Evolutionary conservation across 1,140 invertebrate genomes (phyloP).

Genomic region (Musca domestica): DNA sequence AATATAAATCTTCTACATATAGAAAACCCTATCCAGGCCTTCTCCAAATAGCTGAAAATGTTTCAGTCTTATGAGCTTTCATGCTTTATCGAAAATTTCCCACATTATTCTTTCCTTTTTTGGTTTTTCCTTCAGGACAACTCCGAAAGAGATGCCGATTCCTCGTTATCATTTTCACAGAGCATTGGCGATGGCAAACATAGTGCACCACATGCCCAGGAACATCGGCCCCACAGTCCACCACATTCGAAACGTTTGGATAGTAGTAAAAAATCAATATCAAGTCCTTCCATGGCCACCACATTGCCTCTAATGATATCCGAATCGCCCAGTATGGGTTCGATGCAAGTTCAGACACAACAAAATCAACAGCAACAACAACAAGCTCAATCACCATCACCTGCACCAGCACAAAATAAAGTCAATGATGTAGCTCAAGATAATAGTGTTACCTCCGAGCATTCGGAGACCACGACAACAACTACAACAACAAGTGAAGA

Average conservation of each 20-base stretch:
- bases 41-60: no score
- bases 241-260: slow-evolving; percentile 43
- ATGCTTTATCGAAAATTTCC: no score
- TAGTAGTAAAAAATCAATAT: slow-evolving; percentile 51
- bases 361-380: slow-evolving; percentile 28
- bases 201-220: slow-evolving; percentile 27
- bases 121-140: slow-evolving; percentile 46
- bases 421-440: slow-evolving; percentile 44
- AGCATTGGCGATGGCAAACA: slow-evolving; percentile 42
- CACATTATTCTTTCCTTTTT: no score
- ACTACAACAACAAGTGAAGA: slow-evolving; percentile 51
- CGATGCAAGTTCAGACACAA: slow-evolving; percentile 37
- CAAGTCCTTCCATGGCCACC: slow-evolving; percentile 46
- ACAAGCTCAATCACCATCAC: slow-evolving; percentile 17
- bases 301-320: slow-evolving; percentile 37
- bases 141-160: slow-evolving; percentile 45
- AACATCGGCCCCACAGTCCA: slow-evolving; percentile 41
- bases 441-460: slow-evolving; percentile 52
- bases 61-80: no score
- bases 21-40: no score
- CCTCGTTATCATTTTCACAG: slow-evolving; percentile 48
- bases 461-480: slow-evolving; percentile 51
- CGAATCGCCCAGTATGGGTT: slow-evolving; percentile 51
- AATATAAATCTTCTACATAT: no score
- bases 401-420: slow-evolving; percentile 27